Evolutionary conservation across 2,797 vertebrate genomes (phyloP), one percentile per base, ranked within the genome.

Genomic region (Sebastes itinus): DNA sequence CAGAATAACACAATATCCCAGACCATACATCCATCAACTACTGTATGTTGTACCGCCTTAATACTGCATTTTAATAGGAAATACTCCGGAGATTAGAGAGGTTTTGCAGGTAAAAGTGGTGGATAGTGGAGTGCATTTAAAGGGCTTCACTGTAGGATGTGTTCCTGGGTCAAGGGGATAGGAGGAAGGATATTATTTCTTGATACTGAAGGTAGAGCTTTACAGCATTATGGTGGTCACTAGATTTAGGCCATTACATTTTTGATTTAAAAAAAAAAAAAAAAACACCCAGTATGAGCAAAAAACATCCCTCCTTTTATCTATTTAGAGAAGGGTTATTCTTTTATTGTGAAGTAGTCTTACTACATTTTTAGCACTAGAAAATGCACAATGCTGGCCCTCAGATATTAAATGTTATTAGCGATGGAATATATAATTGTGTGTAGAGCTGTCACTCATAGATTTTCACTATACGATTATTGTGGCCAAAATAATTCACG

Each of bases 101-200:
- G n/a, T 75, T 12, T 18, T 77, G 63, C 5, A 78, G 30, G 30
- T 74, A 28, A 33, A 73, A 16, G 38, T 49, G 8, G 20, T 54
- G 49, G 8, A 54, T 54, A 54, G 9, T 10, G 49, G 28, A 27
- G 32, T 64, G 42, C 10, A 25, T 56, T 30, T 80, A 70, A 87
- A 90, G 79, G 74, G 22, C 58, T 14, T 68, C 10, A n/a, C 46
- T 67, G 60, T 22, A 71, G 77, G 32, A 72, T 56, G 27, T 27
- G 59, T 49, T 67, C 11, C 28, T 6, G 28, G 33, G 63, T 7
- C 30, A n/a, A 62, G 8, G 42, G 71, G 54, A 35, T 6, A 27
- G 11, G 56, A 65, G 1, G 7, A 23, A 42, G 62, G 54, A 77
- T 78, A 32, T 58, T 72, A 33, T 58, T 78, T 62, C 6, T 1